Percentiles rank a stretch among this genome's conserved stretches.
phyloP scores from a whole-genome alignment of 2,797 vertebrate genomes.

The Chlorospingus semifuscus region DNA sequence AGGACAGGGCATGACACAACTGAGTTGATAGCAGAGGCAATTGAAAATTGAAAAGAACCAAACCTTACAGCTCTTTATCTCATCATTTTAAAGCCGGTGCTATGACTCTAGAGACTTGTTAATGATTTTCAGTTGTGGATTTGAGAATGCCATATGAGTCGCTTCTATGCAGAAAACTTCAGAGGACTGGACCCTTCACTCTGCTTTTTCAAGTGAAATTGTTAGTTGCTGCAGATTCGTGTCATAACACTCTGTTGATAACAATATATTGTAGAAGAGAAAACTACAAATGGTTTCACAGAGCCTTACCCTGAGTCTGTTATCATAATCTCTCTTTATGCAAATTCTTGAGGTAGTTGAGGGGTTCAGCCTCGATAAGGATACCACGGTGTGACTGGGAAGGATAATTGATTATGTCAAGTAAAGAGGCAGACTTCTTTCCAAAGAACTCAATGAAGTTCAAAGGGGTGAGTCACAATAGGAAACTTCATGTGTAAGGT shows the following conservation, averaged over 20 bases:
- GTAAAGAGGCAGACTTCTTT: not conserved
- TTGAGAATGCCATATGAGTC: not conserved
- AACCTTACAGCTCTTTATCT: not conserved
- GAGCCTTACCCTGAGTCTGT: not conserved
- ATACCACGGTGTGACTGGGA: not conserved
- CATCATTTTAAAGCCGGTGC: not conserved
- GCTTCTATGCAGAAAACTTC: not conserved
- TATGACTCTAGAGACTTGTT: not conserved
- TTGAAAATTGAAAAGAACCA: not conserved
- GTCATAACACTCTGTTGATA: not conserved
- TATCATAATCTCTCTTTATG: not conserved
- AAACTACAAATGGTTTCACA: not conserved
- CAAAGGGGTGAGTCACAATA: not conserved
- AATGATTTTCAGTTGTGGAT: not conserved
- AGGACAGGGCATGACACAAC: not conserved
- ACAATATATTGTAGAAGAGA: not conserved
- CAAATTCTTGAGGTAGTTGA: not conserved
- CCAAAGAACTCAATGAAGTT: not conserved
- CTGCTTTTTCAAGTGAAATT: not conserved
- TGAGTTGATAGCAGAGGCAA: not conserved
- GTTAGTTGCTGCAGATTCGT: not conserved
- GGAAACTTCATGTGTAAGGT: not conserved
- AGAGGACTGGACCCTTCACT: not conserved
- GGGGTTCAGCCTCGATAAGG: not conserved
- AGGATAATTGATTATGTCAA: not conserved